Evolutionary conservation across 2,113 vertebrate genomes (phyloP).

Genomic region (Limnothrissa miodon): DNA sequence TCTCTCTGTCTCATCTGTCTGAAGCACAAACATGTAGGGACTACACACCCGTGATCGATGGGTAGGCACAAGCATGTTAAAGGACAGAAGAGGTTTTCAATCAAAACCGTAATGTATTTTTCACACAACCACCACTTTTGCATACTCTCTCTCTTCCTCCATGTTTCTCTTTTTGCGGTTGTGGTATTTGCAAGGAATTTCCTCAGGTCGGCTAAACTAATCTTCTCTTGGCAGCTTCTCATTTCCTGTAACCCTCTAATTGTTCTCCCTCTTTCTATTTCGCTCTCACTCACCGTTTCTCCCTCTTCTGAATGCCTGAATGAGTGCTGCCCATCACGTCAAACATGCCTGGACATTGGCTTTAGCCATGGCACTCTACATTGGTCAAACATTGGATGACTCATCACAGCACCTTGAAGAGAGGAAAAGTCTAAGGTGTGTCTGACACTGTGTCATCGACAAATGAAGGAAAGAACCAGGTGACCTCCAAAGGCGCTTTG

Average conservation of each 20-base stretch:
- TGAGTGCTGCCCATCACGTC: neutral
- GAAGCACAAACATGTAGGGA: neutral
- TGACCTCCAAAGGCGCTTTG: neutral
- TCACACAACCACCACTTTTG: neutral
- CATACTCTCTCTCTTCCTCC: neutral
- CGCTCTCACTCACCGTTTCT: neutral
- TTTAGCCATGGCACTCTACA: neutral
- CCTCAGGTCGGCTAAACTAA: neutral
- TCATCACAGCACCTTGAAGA: neutral
- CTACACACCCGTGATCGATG: neutral
- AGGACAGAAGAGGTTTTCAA: neutral
- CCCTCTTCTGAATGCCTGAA: neutral
- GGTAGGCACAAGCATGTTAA: neutral
- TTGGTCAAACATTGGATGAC: neutral
- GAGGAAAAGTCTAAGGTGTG: neutral
- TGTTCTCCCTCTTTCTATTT: too few species aligned
- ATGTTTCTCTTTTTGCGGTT: neutral
- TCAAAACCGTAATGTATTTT: conserved; percentile 2
- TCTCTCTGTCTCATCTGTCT: neutral
- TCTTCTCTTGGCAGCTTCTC: conserved; percentile 7
- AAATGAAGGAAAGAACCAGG: neutral
- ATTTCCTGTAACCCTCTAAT: neutral
- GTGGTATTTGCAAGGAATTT: neutral
- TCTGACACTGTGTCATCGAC: neutral
- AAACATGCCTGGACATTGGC: neutral